phyloP scores from a whole-genome alignment of 2,797 vertebrate species.

The Harpagifer antarcticus region DNA sequence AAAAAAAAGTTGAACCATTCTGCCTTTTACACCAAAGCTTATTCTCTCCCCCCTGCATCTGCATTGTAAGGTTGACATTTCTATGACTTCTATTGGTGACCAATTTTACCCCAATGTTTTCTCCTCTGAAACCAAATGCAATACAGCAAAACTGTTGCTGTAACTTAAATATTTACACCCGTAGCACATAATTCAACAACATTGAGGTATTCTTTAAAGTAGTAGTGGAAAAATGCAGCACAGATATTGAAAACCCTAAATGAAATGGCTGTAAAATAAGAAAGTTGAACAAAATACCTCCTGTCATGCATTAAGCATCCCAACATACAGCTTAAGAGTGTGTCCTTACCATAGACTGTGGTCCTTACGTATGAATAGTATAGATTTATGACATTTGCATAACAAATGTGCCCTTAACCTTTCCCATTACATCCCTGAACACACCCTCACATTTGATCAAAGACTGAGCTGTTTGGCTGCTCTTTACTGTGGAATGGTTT shows the following conservation, averaged over 20 bases:
- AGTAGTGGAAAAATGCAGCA: background rate
- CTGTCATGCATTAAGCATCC: background rate
- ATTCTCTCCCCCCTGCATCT: background rate
- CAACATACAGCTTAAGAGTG: background rate
- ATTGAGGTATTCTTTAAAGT: background rate
- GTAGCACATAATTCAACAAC: background rate
- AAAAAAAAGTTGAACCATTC: background rate
- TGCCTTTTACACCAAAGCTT: background rate
- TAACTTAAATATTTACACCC: background rate
- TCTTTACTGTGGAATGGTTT: constrained; percentile 14
- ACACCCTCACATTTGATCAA: background rate
- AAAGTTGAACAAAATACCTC: background rate
- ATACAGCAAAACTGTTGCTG: background rate
- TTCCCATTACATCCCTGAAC: background rate
- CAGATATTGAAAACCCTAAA: background rate
- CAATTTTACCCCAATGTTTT: background rate
- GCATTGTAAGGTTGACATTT: background rate
- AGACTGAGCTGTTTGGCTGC: background rate
- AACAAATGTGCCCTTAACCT: constrained; percentile 30
- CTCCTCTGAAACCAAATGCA: background rate
- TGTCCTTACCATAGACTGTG: background rate
- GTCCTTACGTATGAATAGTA: constrained; percentile 17
- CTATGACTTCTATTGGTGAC: background rate
- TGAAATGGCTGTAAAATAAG: background rate
- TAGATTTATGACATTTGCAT: constrained; percentile 28